phyloP scores from a whole-genome alignment of 2,113 vertebrate genomes.

The Dendrocopos noguchii region DNA sequence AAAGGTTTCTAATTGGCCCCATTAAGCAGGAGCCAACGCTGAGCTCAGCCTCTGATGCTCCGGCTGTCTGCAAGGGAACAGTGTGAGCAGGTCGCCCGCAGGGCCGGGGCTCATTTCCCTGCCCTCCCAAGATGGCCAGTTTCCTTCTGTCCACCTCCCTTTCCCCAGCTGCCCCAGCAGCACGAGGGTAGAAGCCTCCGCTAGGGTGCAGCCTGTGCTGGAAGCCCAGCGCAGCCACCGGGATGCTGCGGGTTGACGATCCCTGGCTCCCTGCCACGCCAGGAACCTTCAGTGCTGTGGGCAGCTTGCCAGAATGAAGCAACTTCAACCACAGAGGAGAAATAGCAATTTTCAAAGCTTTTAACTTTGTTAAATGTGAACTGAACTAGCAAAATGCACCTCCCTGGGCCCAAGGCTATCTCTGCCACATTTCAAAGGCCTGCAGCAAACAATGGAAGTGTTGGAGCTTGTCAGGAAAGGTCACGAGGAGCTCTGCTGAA shows the following conservation, averaged over 20 bases:
- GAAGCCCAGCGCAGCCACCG: conserved; percentile 23
- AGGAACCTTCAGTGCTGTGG: conserved; percentile 49
- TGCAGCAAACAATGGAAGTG: conserved; percentile 67
- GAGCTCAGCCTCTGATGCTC: neutral
- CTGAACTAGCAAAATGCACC: conserved; percentile 62
- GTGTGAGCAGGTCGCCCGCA: neutral
- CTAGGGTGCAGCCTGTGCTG: neutral
- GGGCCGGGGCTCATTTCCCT: neutral
- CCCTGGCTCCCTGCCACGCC: conserved; percentile 43
- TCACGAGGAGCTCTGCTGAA: conserved; percentile 59
- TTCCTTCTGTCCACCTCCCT: neutral
- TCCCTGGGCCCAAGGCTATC: conserved; percentile 70
- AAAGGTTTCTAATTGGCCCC: neutral
- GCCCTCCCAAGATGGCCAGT: neutral
- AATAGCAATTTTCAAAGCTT: conserved; percentile 72
- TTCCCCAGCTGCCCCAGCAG: neutral
- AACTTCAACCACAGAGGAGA: conserved; percentile 67
- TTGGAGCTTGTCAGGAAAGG: conserved; percentile 64
- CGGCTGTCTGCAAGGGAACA: neutral
- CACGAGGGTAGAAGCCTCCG: neutral
- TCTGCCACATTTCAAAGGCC: conserved; percentile 68
- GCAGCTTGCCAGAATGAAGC: conserved; percentile 62
- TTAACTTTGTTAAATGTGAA: conserved; percentile 68
- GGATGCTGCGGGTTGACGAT: conserved; percentile 38
- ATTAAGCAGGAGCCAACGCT: neutral